Percentiles rank a stretch among this genome's conserved stretches.
Conservation (phyloP, 2,888 invertebrate genomes). For the Synergus laeviventris region DNA sequence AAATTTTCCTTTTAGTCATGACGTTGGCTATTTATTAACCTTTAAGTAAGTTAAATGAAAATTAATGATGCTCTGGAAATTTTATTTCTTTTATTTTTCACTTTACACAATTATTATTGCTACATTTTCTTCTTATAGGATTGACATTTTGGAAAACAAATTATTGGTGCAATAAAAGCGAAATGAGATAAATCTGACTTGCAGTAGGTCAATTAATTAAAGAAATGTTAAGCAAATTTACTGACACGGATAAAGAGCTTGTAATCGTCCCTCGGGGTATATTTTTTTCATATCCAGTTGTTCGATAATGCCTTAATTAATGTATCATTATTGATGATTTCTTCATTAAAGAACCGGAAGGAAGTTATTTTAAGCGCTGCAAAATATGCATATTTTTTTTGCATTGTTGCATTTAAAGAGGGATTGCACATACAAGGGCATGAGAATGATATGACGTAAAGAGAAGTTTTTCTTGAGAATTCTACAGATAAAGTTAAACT, state of each 20-base stretch:
- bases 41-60: neutral
- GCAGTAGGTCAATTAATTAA: neutral
- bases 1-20: neutral
- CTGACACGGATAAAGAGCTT: slow-evolving; percentile 12
- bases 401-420: neutral
- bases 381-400: slow-evolving; percentile 1
- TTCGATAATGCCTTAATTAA: neutral
- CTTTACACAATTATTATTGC: neutral
- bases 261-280: neutral
- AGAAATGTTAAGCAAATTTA: slow-evolving; percentile 4
- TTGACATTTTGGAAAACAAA: neutral
- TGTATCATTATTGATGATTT: neutral
- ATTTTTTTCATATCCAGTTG: neutral
- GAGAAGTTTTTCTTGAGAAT: neutral
- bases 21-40: neutral
- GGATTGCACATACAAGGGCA: neutral
- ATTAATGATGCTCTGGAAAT: neutral
- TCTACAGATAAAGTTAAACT: neutral
- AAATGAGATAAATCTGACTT: neutral
- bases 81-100: neutral
- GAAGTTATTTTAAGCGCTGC: neutral
- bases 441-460: neutral
- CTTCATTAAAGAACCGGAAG: neutral
- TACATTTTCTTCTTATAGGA: too few species aligned
- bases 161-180: neutral